Percentiles rank a stretch among this genome's conserved stretches.
These are phyloP conservation scores for Synanthedon andrenaeformis DNA, from an alignment of 2,888 invertebrate genomes.

Conservation along the genomic window DNA sequence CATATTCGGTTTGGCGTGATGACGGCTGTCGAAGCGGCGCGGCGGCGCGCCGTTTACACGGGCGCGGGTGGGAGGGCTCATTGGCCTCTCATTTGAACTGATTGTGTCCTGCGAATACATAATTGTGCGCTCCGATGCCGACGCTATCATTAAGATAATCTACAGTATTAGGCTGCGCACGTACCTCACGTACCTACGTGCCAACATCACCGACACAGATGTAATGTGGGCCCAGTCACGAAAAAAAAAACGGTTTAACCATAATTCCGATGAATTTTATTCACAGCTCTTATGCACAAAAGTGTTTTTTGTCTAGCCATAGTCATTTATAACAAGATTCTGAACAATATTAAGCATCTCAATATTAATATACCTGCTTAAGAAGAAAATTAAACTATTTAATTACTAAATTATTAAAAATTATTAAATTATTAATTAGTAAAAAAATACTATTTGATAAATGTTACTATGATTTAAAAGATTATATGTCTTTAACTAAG, in stretches of 20 bases:
- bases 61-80: slow-evolving; percentile 41
- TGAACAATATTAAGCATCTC: too few species aligned
- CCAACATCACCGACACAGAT: slow-evolving; percentile 4
- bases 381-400: too few species aligned
- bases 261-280: background rate
- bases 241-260: background rate
- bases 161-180: slow-evolving; percentile 5
- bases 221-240: slow-evolving; percentile 25
- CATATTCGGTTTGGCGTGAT: slow-evolving; percentile 44
- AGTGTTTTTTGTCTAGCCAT: too few species aligned
- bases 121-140: slow-evolving; percentile 44
- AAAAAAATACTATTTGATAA: too few species aligned
- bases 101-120: slow-evolving; percentile 62
- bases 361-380: too few species aligned
- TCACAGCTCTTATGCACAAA: too few species aligned
- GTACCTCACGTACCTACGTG: slow-evolving; percentile 11
- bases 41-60: slow-evolving; percentile 23
- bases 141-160: slow-evolving; percentile 57
- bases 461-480: too few species aligned
- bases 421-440: too few species aligned
- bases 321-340: too few species aligned
- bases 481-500: too few species aligned
- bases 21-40: slow-evolving; percentile 33
- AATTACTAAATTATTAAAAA: too few species aligned
- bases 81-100: slow-evolving; percentile 63